Percentiles rank a stretch among this genome's conserved stretches.
phyloP scores from a whole-genome alignment of 1,140 invertebrate genomes.

The Caenorhabditis inopinata region DNA sequence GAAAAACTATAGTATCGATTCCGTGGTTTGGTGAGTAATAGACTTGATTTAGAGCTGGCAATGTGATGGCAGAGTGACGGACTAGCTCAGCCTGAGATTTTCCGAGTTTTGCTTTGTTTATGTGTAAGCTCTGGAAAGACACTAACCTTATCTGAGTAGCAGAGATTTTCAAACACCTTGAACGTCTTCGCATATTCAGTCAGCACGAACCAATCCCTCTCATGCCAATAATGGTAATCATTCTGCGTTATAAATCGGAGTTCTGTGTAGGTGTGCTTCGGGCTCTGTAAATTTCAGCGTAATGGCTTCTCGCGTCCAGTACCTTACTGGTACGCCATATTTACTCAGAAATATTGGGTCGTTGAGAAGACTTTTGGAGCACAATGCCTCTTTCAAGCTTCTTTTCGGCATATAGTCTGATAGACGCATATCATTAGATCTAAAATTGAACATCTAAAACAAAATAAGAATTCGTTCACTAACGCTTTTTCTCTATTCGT shows the following conservation, averaged over 20 bases:
- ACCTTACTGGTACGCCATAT: neutral
- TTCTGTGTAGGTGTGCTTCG: conserved; percentile 13
- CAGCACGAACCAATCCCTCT: conserved; percentile 63
- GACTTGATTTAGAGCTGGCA: conserved; percentile 64
- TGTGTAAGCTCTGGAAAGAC: neutral
- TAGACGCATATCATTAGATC: conserved; percentile 18
- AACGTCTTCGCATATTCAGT: conserved; percentile 66
- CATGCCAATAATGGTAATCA: conserved; percentile 64
- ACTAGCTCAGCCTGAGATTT: conserved; percentile 57
- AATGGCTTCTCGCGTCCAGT: too few species aligned
- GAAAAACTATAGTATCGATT: conserved; percentile 62
- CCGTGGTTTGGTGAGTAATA: conserved; percentile 62
- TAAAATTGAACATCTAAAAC: neutral
- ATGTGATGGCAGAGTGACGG: conserved; percentile 64
- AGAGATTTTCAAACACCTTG: conserved; percentile 55
- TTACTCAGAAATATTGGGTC: conserved; percentile 3
- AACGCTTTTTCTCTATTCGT: neutral
- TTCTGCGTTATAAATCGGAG: conserved; percentile 49
- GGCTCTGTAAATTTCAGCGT: neutral
- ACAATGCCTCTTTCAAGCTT: conserved; percentile 34
- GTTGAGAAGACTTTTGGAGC: conserved; percentile 30
- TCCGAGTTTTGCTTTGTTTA: neutral
- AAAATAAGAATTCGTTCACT: neutral
- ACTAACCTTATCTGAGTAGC: conserved; percentile 56
- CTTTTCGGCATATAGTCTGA: conserved; percentile 3